Conservation (phyloP, 2,113 vertebrate genomes). For the Brienomyrus longianalis region DNA sequence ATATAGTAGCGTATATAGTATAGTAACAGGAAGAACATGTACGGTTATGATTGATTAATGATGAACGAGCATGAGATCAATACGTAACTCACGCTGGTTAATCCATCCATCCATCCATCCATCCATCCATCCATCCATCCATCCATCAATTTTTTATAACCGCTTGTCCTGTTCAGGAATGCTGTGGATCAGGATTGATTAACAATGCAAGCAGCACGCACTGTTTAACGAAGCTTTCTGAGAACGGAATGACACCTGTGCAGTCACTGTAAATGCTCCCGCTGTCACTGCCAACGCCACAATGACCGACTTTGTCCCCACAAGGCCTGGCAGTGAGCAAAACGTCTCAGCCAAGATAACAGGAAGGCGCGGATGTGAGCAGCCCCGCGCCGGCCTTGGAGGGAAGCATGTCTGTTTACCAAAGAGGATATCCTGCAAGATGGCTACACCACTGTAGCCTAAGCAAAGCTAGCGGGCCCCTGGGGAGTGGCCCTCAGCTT, state of each 20-base stretch:
- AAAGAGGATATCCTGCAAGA: not conserved
- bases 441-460: not conserved
- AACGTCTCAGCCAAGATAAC: not conserved
- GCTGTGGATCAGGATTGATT: not conserved
- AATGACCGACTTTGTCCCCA: not conserved
- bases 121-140: not conserved
- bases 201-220: not conserved
- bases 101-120: not conserved
- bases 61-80: not conserved
- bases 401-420: not conserved
- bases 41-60: not conserved
- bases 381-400: not conserved
- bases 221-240: not conserved
- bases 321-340: not conserved
- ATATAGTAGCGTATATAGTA: not conserved
- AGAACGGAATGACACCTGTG: not conserved
- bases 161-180: not conserved
- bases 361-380: not conserved
- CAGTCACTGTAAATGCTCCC: not conserved
- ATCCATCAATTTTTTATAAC: not conserved
- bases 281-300: not conserved
- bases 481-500: not conserved
- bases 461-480: not conserved
- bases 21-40: not conserved
- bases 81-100: not conserved